Percentiles rank a stretch among this genome's conserved stretches.
phyloP scores from a whole-genome alignment of 2,113 vertebrate genomes.

The Halichoeres trimaculatus region DNA sequence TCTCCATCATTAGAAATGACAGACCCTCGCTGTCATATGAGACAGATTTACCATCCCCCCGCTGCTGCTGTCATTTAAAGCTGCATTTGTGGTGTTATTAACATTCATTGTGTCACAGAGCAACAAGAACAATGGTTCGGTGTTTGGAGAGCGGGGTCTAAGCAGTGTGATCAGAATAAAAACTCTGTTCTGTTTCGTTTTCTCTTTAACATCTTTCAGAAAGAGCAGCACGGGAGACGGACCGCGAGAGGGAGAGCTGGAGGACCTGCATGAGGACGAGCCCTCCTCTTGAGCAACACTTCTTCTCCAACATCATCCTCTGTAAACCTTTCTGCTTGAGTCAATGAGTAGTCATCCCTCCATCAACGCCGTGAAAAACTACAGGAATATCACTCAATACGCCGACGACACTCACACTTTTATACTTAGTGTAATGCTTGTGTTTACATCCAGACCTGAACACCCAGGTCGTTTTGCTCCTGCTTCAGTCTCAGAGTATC shows the following conservation, averaged over 20 bases:
- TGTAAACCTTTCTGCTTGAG: constrained; percentile 9
- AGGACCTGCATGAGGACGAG: constrained; percentile 85
- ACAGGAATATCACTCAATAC: not conserved
- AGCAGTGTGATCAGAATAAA: not conserved
- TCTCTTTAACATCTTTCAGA: constrained; percentile 55
- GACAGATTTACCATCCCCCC: constrained; percentile 22
- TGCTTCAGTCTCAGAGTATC: not conserved
- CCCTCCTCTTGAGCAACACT: constrained; percentile 74
- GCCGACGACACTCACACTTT: not conserved
- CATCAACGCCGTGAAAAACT: not conserved
- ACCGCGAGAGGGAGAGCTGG: constrained; percentile 82
- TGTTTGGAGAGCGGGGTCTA: not conserved
- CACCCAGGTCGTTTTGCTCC: not conserved
- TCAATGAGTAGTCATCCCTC: not conserved
- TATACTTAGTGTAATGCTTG: not conserved
- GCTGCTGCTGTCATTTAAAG: constrained; percentile 43
- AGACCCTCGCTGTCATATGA: constrained; percentile 21
- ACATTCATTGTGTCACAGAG: not conserved
- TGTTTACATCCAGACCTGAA: not conserved
- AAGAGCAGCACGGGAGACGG: constrained; percentile 83
- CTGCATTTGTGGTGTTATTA: constrained; percentile 23
- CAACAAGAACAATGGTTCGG: not conserved
- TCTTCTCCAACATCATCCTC: not conserved
- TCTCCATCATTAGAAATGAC: constrained; percentile 13
- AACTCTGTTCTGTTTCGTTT: not conserved